These are phyloP conservation scores for Umimayanthus kanabou DNA, from an alignment of 92 coral and sea anemone species.

Conservation along the genomic window DNA sequence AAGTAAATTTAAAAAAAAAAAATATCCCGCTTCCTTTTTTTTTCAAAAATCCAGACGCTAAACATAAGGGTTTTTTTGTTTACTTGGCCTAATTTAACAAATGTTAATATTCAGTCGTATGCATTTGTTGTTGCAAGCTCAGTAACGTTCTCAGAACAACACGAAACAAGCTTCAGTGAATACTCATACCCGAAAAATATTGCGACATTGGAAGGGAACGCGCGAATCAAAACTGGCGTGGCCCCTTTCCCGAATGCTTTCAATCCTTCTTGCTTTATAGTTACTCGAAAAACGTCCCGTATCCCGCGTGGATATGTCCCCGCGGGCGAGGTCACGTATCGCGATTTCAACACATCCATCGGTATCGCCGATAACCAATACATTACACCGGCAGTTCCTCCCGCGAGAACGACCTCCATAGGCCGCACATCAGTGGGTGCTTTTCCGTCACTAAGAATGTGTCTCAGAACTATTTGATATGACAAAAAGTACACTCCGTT, in stretches of 20 bases:
- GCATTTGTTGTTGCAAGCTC: constrained; percentile 7
- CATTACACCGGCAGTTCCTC: constrained; percentile 76
- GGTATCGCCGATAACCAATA: constrained; percentile 81
- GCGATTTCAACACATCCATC: constrained; percentile 73
- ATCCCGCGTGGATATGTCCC: constrained; percentile 80
- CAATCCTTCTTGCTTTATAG: constrained; percentile 40
- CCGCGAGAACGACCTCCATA: constrained; percentile 64
- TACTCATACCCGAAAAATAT: constrained; percentile 9
- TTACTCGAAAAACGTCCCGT: constrained; percentile 62
- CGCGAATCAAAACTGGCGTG: constrained; percentile 3
- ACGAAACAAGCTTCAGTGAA: constrained; percentile 1
- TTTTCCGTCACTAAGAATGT: constrained; percentile 38
- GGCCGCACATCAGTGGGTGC: constrained; percentile 75
- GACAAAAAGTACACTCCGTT: constrained; percentile 71
- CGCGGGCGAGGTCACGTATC: constrained; percentile 78
- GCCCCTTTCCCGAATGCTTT: background rate
- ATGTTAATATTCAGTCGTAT: background rate
- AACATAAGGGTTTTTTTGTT: no score
- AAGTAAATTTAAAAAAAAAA: no score
- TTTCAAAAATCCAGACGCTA: no score
- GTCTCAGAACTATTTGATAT: constrained; percentile 60
- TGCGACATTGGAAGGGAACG: constrained; percentile 14
- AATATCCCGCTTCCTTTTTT: no score
- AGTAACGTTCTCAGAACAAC: background rate
- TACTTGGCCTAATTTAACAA: no score